Conservation (phyloP, 2,797 vertebrate genomes). For the Lepilemur septentrionalis region DNA sequence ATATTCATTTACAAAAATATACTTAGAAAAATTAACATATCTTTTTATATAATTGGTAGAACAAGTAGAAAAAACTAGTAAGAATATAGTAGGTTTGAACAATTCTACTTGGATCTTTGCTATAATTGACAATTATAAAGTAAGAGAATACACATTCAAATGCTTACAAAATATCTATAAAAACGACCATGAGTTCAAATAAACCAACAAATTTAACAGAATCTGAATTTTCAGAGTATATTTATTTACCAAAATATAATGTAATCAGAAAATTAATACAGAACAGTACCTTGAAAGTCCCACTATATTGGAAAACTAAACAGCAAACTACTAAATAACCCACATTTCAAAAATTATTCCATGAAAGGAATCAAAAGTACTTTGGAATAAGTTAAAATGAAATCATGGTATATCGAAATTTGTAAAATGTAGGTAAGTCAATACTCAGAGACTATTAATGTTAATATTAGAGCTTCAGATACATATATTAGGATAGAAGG, state of each 20-base stretch:
- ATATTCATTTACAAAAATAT: background rate
- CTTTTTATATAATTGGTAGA: background rate
- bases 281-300: background rate
- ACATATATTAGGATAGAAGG: background rate
- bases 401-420: background rate
- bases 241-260: background rate
- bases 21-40: background rate
- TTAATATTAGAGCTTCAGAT: background rate
- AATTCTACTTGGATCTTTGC: background rate
- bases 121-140: background rate
- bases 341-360: background rate
- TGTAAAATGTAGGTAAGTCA: background rate
- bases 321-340: background rate
- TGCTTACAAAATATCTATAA: background rate
- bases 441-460: background rate
- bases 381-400: background rate
- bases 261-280: background rate
- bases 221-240: background rate
- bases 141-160: background rate
- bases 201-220: background rate
- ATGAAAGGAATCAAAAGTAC: background rate
- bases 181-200: background rate
- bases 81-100: background rate
- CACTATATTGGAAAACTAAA: background rate
- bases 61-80: background rate